phyloP scores from a whole-genome alignment of 2,888 invertebrate species.

The Zygothrica quintamaculata region DNA sequence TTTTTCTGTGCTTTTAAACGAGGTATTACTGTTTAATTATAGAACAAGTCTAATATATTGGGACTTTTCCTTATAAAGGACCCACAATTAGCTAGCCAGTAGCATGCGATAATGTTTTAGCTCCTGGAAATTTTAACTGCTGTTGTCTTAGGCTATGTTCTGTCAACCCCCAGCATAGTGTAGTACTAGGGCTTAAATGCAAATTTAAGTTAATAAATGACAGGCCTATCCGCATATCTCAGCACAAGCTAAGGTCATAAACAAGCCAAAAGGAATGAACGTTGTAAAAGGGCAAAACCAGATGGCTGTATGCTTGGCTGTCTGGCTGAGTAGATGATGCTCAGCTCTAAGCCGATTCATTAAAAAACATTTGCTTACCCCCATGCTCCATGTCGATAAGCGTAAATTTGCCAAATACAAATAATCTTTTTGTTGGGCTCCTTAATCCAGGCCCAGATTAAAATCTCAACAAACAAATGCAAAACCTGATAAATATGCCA shows the following conservation, averaged over 20 bases:
- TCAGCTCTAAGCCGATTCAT: conserved; percentile 44
- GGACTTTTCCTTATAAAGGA: conserved; percentile 11
- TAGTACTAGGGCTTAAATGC: conserved; percentile 59
- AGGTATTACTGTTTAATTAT: conserved; percentile 31
- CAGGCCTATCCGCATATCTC: conserved; percentile 65
- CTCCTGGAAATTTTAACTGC: conserved; percentile 24
- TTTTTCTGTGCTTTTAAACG: background rate
- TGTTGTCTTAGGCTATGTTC: conserved; percentile 59
- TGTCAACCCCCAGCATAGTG: conserved; percentile 13
- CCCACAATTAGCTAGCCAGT: conserved; percentile 22
- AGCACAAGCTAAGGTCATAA: conserved; percentile 58
- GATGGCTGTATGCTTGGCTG: conserved; percentile 11
- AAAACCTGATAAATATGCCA: conserved; percentile 56
- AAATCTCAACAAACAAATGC: conserved; percentile 60
- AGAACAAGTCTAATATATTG: conserved; percentile 12
- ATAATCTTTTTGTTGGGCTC: conserved; percentile 52
- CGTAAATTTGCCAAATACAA: conserved; percentile 78
- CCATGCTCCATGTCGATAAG: conserved; percentile 57
- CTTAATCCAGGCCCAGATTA: conserved; percentile 54
- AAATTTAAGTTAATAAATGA: conserved; percentile 74
- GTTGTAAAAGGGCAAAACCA: conserved; percentile 5
- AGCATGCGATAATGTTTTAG: conserved; percentile 7
- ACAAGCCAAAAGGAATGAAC: conserved; percentile 50
- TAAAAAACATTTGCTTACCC: conserved; percentile 45
- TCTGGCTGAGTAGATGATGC: background rate